Percentiles rank a stretch among this genome's conserved stretches.
phyloP scores from a whole-genome alignment of 2,888 invertebrate species.

The Tipula lateralis region DNA sequence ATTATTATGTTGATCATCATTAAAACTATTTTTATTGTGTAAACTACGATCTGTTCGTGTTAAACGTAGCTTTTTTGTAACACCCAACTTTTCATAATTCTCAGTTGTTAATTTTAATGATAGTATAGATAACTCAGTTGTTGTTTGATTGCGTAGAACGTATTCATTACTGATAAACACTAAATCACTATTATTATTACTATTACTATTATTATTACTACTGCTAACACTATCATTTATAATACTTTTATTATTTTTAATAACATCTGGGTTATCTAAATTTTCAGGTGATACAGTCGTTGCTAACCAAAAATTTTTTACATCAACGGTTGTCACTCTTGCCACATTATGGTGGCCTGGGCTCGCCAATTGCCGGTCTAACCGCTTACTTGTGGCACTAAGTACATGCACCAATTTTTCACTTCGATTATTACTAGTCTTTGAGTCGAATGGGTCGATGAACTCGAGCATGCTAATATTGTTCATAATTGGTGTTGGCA shows the following conservation, averaged over 20 bases:
- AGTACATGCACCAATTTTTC: background rate
- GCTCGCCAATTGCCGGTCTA: background rate
- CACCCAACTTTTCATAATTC: slow-evolving; percentile 30
- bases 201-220: slow-evolving; percentile 36
- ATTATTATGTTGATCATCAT: slow-evolving; percentile 29
- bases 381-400: background rate
- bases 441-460: background rate
- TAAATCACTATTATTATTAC: slow-evolving; percentile 31
- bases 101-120: slow-evolving; percentile 34
- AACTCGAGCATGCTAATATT: background rate
- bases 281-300: background rate
- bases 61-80: background rate
- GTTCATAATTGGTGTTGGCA: slow-evolving; percentile 39
- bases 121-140: slow-evolving; percentile 40
- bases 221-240: slow-evolving; percentile 34
- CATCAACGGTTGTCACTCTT: slow-evolving; percentile 25
- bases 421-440: background rate
- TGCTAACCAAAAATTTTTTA: slow-evolving; percentile 19
- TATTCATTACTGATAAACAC: slow-evolving; percentile 32
- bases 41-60: slow-evolving; percentile 49
- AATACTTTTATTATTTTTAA: slow-evolving; percentile 30
- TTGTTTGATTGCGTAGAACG: background rate
- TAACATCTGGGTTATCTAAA: slow-evolving; percentile 31
- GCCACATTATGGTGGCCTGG: background rate
- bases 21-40: slow-evolving; percentile 36